Evolutionary conservation across 2,113 vertebrate species (phyloP).

Genomic region (Regulus satrapa): DNA sequence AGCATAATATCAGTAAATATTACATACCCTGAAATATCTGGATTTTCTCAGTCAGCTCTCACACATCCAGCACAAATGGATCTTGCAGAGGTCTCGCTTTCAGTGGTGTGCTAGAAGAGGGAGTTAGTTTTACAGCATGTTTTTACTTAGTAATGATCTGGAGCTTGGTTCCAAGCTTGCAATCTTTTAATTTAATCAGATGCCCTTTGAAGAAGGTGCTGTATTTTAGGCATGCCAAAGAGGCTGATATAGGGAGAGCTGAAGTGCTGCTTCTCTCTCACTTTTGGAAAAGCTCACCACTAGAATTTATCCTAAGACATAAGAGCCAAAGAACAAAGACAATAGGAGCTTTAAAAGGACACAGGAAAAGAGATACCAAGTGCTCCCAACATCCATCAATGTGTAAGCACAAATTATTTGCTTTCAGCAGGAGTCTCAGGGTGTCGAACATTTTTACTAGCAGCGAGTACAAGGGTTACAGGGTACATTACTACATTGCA

Average conservation of each 20-base stretch:
- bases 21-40: not conserved
- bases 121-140: not conserved
- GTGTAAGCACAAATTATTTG: not conserved
- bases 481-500: not conserved
- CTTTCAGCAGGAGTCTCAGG: not conserved
- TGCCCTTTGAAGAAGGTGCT: not conserved
- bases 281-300: not conserved
- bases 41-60: not conserved
- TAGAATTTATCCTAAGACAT: not conserved
- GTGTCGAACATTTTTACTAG: not conserved
- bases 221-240: not conserved
- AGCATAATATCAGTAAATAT: not conserved
- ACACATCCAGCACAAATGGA: not conserved
- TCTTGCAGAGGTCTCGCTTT: not conserved
- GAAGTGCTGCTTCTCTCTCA: not conserved
- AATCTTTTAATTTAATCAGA: not conserved
- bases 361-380: not conserved
- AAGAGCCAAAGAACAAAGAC: not conserved
- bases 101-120: not conserved
- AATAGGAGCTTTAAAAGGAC: not conserved
- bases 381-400: not conserved
- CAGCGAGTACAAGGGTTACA: not conserved
- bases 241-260: not conserved
- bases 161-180: not conserved
- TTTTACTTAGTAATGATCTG: not conserved